phyloP scores from a whole-genome alignment of 2,113 vertebrate genomes.

The Zapornia atra region DNA sequence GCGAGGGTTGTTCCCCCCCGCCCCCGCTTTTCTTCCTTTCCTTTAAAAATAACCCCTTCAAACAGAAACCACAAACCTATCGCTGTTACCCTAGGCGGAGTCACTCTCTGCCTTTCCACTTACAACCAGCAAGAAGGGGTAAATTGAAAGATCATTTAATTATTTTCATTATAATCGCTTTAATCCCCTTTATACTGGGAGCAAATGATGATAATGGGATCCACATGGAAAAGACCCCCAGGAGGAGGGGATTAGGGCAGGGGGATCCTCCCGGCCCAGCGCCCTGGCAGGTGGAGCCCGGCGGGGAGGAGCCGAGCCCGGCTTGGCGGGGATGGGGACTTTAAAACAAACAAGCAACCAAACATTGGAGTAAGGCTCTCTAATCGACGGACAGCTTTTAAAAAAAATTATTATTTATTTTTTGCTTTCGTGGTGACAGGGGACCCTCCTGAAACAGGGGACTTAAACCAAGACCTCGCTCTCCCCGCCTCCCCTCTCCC shows the following conservation, averaged over 20 bases:
- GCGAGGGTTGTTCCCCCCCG: neutral
- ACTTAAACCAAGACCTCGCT: rapidly evolving
- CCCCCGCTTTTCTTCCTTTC: neutral
- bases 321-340: too few relatives aligned
- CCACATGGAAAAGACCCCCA: neutral
- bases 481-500: rapidly evolving
- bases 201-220: constrained; percentile 35
- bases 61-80: neutral
- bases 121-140: neutral
- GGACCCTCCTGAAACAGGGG: neutral
- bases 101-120: neutral
- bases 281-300: neutral
- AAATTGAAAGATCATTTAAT: constrained; percentile 8
- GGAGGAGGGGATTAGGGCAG: neutral
- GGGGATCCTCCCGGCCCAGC: neutral
- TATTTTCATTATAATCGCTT: constrained; percentile 32
- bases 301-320: neutral
- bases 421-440: neutral
- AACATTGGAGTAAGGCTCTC: rapidly evolving
- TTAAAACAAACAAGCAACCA: too few relatives aligned
- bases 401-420: neutral
- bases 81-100: neutral
- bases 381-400: rapidly evolving
- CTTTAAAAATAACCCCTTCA: neutral
- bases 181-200: neutral